Conservation (phyloP, 92 coral and sea anemone species). For the Umimayanthus kanabou region DNA sequence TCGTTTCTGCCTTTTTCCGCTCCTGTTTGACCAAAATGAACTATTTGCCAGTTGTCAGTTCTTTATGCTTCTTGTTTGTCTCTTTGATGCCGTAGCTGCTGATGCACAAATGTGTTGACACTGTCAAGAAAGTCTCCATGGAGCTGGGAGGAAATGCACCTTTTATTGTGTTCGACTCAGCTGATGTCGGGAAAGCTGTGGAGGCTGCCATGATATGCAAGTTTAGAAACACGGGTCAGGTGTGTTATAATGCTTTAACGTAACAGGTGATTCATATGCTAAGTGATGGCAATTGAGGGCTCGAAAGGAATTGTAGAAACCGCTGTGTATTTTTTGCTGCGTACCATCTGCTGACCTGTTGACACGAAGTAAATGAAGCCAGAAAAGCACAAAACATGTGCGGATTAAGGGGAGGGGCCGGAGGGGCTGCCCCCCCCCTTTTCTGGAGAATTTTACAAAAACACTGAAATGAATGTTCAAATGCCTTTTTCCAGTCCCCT, state of each 20-base stretch:
- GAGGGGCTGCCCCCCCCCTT: no score
- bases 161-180: constrained; percentile 91
- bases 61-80: background rate
- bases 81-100: constrained; percentile 56
- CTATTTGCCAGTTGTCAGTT: background rate
- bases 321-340: no score
- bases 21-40: background rate
- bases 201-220: constrained; percentile 82
- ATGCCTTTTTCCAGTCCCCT: no score
- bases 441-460: no score
- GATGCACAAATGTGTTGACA: constrained; percentile 89
- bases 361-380: no score
- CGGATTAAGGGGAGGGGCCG: no score
- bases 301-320: no score
- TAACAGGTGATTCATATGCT: no score
- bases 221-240: constrained; percentile 96
- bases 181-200: constrained; percentile 82
- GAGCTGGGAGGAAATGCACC: constrained; percentile 99
- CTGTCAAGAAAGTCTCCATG: constrained; percentile 92
- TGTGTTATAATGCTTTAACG: constrained; percentile 16
- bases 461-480: no score
- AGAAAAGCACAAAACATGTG: no score
- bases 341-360: no score
- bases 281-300: background rate
- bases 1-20: no score